phyloP scores from a whole-genome alignment of 2,113 vertebrate species.

The Setophaga petechia region DNA sequence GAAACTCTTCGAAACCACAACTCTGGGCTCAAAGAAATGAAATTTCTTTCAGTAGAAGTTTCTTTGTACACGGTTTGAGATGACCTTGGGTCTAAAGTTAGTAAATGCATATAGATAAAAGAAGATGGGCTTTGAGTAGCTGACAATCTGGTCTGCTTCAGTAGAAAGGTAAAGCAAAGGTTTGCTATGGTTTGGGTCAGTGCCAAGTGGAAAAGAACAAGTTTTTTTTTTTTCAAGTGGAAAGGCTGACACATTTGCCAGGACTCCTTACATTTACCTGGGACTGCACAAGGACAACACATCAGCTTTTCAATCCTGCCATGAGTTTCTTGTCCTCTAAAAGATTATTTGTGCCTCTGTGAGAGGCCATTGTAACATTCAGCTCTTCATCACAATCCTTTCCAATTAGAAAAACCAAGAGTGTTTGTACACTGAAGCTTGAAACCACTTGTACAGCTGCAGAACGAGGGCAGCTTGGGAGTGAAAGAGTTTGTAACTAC shows the following conservation, averaged over 20 bases:
- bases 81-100: background rate
- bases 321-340: rapidly evolving
- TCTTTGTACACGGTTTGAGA: background rate
- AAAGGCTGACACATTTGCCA: background rate
- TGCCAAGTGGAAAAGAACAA: background rate
- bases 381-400: background rate
- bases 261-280: background rate
- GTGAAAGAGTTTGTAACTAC: background rate
- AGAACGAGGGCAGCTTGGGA: background rate
- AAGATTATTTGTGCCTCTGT: background rate
- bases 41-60: background rate
- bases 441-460: background rate
- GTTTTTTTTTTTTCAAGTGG: background rate
- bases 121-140: background rate
- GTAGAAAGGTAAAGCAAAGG: background rate
- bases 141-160: background rate
- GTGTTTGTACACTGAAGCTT: background rate
- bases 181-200: background rate
- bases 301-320: background rate
- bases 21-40: background rate
- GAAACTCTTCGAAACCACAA: background rate
- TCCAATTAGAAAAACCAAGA: background rate
- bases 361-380: background rate
- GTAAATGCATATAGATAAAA: background rate
- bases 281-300: background rate